A percentile compares a stretch with the other conserved stretches of the same genome.
phyloP scores from a whole-genome alignment of 64 coral and sea anemone species.

The Stichodactyla helianthus region DNA sequence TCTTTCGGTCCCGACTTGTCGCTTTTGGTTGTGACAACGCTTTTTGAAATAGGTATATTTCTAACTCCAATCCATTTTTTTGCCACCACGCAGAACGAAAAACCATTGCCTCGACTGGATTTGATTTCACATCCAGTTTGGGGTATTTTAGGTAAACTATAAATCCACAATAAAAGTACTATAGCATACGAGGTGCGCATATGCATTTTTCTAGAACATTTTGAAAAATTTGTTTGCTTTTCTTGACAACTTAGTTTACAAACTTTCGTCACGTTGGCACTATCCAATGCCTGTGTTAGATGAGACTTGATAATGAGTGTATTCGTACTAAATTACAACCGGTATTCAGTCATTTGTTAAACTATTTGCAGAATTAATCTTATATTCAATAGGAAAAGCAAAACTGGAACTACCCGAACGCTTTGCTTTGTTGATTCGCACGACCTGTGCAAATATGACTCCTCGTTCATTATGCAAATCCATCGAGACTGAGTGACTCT shows the following conservation, averaged over 20 bases:
- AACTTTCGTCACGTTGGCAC: constrained; percentile 13
- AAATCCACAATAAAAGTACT: background rate
- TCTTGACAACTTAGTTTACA: constrained; percentile 5
- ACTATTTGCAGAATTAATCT: constrained; percentile 18
- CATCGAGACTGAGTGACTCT: background rate
- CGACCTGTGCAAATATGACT: background rate
- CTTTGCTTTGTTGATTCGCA: background rate
- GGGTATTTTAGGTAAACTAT: background rate
- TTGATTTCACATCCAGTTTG: too few species aligned
- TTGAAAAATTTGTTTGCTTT: background rate
- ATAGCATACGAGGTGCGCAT: background rate
- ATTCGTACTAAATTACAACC: background rate
- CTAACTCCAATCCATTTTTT: too few species aligned
- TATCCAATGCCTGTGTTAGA: background rate
- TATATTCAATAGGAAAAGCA: background rate
- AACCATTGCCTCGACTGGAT: too few species aligned
- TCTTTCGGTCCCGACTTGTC: too few species aligned
- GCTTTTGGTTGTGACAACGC: too few species aligned
- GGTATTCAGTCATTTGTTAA: constrained; percentile 12
- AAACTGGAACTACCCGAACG: background rate
- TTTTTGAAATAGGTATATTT: too few species aligned
- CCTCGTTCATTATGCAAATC: constrained; percentile 2
- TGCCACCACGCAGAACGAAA: too few species aligned
- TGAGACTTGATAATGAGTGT: background rate
- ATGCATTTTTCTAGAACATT: background rate